Conservation (phyloP, 2,888 invertebrate genomes). For the Campoplex capitator region DNA sequence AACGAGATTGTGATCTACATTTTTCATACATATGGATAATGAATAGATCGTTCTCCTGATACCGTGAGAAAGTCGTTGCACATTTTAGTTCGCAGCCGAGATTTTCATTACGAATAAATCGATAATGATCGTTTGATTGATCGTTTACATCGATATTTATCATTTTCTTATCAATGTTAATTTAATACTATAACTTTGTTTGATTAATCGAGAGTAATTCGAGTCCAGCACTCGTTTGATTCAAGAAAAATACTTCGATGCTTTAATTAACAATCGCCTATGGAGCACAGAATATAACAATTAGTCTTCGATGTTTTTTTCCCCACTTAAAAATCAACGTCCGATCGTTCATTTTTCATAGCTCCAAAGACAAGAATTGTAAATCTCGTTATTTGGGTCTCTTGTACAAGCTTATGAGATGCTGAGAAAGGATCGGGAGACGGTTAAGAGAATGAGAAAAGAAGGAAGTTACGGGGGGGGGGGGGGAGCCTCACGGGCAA, state of each 20-base stretch:
- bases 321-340: neutral
- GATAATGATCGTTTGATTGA: constrained; percentile 20
- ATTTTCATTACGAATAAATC: constrained; percentile 10
- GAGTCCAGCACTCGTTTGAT: neutral
- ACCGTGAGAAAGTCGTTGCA: constrained; percentile 10
- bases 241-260: too few species aligned
- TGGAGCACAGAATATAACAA: neutral
- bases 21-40: constrained; percentile 22
- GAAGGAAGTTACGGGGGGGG: constrained; percentile 19
- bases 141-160: constrained; percentile 14
- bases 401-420: constrained; percentile 83
- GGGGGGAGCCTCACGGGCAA: constrained; percentile 45
- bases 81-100: neutral
- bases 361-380: constrained; percentile 51
- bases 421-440: constrained; percentile 9
- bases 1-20: constrained; percentile 43
- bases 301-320: constrained; percentile 2
- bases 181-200: neutral
- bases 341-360: constrained; percentile 51
- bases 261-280: neutral
- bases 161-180: neutral
- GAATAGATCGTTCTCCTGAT: constrained; percentile 1
- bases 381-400: constrained; percentile 46
- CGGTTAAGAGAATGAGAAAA: neutral
- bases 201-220: constrained; percentile 16